Base-by-base conservation (phyloP, 1,140 invertebrate genomes). In the Saccostrea cuccullata region DNA sequence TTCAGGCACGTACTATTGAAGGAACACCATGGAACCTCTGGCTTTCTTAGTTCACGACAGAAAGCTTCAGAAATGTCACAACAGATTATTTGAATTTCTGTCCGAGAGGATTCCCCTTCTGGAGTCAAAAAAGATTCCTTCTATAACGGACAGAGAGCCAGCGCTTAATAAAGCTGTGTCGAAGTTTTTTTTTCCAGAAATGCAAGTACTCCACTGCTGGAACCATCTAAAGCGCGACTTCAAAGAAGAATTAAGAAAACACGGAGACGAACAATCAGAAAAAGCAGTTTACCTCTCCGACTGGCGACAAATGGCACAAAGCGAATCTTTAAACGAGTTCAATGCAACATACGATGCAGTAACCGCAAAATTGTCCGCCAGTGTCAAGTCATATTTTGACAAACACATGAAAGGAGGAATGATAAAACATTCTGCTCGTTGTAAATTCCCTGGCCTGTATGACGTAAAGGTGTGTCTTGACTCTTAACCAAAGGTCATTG, bases 41-140 rank as follows among this genome's bases (percentile, higher is more conserved):
- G 84, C 84, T 23, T 85, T 88, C 82, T 55, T 88, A 20, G 70
- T 89, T 26, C 85, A 89, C 58, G 88, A 89, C 12, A 82, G 84
- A 13, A 89, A 89, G 84, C 55, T 83, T 55, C 85, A 77, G 40
- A 89, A 86, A 64, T 60, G 73, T 64, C 87, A 88, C 26, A 36
- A 84, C 17, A 36, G 13, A 17, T 85, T 85, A 12, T 88, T 88
- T 56, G 84, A 82, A 15, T 85, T 64, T 82, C 17, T 88, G 6
- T 17, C 55, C 40, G 36, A 55, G n/a, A 36, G 30, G 6, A 12
- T n/a, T 86, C 47, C 67, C 30, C 23, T 5, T 77, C 17, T 82
- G 47, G 4, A 58, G 47, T 8, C 30, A 77, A 23, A 82, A 84
- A 40, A 84, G 55, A 84, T 84, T 73, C 82, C 84, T 2, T n/a